Evolutionary conservation across 2,113 vertebrate genomes (phyloP).

Genomic region (Etheostoma cragini): DNA sequence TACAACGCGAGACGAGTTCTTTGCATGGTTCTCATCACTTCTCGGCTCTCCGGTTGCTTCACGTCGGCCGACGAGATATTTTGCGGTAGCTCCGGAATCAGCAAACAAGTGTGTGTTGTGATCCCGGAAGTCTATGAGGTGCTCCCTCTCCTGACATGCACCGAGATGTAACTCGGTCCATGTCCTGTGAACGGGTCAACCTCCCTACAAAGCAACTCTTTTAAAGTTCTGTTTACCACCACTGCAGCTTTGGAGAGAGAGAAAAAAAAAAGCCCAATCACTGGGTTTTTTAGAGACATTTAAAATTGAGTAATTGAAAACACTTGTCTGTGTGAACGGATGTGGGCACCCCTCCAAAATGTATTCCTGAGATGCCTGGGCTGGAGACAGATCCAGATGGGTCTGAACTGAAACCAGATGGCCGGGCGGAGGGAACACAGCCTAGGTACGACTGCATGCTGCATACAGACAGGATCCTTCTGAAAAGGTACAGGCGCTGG

Average conservation of each 20-base stretch:
- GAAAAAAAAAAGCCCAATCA: constrained; percentile 65
- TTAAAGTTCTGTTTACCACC: constrained; percentile 51
- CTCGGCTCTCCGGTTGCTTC: constrained; percentile 40
- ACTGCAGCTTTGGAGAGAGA: constrained; percentile 14
- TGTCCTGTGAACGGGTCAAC: constrained; percentile 21
- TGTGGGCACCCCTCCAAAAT: constrained; percentile 86
- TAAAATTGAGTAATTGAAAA: constrained; percentile 86
- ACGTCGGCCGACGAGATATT: constrained; percentile 38
- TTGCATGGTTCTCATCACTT: constrained; percentile 52
- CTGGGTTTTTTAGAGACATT: constrained; percentile 78
- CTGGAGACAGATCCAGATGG: constrained; percentile 87
- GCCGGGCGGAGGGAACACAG: constrained; percentile 67
- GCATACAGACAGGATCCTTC: constrained; percentile 56
- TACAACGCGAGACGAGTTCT: constrained; percentile 41
- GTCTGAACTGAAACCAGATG: constrained; percentile 87
- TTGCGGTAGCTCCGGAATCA: constrained; percentile 50
- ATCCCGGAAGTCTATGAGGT: constrained; percentile 8
- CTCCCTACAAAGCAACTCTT: constrained; percentile 49
- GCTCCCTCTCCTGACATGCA: constrained; percentile 7
- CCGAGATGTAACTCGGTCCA: constrained; percentile 42
- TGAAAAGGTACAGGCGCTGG: constrained; percentile 29
- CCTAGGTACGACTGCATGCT: constrained; percentile 64
- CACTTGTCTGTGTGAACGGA: constrained; percentile 86
- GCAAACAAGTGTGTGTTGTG: constrained; percentile 36
- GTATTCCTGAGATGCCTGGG: constrained; percentile 87